Conservation (phyloP, 2,888 invertebrate genomes). For the Xanthia icteritia region DNA sequence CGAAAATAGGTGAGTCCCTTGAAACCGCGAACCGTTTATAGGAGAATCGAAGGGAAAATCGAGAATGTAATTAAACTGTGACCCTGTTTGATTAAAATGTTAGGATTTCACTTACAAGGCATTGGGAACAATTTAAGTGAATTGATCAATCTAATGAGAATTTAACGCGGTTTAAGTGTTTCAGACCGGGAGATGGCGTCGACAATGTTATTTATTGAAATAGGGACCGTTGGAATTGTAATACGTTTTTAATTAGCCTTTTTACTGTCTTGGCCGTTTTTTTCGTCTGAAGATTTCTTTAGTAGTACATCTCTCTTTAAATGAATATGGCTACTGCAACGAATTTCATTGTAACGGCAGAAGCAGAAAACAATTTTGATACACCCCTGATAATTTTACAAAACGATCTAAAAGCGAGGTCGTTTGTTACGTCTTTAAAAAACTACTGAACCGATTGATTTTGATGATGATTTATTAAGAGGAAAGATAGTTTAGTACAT, state of each 20-base stretch:
- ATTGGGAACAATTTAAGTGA: conserved; percentile 63
- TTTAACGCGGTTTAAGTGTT: conserved; percentile 63
- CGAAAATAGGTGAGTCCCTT: conserved; percentile 23
- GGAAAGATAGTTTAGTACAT: neutral
- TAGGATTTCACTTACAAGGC: conserved; percentile 68
- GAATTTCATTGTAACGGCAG: neutral
- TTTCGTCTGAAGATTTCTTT: conserved; percentile 1
- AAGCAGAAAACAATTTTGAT: neutral
- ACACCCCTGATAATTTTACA: neutral
- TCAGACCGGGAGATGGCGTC: conserved; percentile 8
- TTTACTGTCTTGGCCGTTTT: conserved; percentile 18
- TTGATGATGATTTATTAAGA: neutral
- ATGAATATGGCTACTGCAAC: neutral
- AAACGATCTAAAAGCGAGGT: neutral
- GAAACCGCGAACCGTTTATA: conserved; percentile 41
- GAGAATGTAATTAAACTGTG: conserved; percentile 67
- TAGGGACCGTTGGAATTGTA: conserved; percentile 32
- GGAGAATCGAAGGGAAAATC: conserved; percentile 52
- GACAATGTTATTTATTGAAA: conserved; percentile 62
- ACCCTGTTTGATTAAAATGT: conserved; percentile 69
- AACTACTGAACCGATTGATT: neutral
- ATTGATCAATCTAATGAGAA: conserved; percentile 71
- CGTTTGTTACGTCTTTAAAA: neutral
- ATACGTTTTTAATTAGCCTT: conserved; percentile 59
- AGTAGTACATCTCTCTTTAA: neutral